These are phyloP conservation scores for Drosophila pruinosa DNA, from an alignment of 1,140 invertebrate genomes.

Conservation along the genomic window DNA sequence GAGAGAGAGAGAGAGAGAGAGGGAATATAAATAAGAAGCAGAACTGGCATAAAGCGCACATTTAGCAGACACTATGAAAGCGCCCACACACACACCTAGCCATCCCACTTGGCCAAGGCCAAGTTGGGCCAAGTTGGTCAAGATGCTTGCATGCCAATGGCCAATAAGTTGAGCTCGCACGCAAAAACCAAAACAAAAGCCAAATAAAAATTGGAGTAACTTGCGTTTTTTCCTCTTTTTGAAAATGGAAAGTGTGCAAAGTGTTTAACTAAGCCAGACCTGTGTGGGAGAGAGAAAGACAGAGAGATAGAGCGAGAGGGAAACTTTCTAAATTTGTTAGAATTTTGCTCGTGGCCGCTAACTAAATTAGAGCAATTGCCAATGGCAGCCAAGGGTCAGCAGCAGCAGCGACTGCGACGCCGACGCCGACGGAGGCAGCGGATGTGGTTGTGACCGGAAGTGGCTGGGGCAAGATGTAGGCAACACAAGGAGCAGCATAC, in stretches of 20 bases:
- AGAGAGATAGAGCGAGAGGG: slow-evolving; percentile 43
- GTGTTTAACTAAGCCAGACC: slow-evolving; percentile 5
- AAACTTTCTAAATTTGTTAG: slow-evolving; percentile 50
- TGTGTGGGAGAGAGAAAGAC: slow-evolving; percentile 17
- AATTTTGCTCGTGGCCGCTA: slow-evolving; percentile 42
- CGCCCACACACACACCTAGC: background rate
- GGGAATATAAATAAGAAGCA: background rate
- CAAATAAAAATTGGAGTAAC: slow-evolving; percentile 54
- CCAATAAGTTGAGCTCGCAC: slow-evolving; percentile 69
- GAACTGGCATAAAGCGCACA: slow-evolving; percentile 17
- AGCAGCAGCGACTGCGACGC: slow-evolving; percentile 21
- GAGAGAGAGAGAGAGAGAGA: background rate
- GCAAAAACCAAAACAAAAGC: slow-evolving; percentile 55
- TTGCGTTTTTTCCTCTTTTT: slow-evolving; percentile 19
- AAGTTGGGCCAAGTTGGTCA: slow-evolving; percentile 67
- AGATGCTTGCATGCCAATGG: slow-evolving; percentile 72
- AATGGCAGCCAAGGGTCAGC: slow-evolving; percentile 49
- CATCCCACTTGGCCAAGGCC: slow-evolving; percentile 45
- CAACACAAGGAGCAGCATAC: slow-evolving; percentile 20
- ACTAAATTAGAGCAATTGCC: slow-evolving; percentile 58
- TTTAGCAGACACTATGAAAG: slow-evolving; percentile 40
- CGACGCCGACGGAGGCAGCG: slow-evolving; percentile 15
- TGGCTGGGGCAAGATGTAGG: slow-evolving; percentile 23
- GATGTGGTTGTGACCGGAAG: slow-evolving; percentile 63
- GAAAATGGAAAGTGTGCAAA: slow-evolving; percentile 61